Evolutionary conservation across 2,113 vertebrate species (phyloP), one percentile per base, ranked within the genome.

Genomic region (Elephas maximus): DNA sequence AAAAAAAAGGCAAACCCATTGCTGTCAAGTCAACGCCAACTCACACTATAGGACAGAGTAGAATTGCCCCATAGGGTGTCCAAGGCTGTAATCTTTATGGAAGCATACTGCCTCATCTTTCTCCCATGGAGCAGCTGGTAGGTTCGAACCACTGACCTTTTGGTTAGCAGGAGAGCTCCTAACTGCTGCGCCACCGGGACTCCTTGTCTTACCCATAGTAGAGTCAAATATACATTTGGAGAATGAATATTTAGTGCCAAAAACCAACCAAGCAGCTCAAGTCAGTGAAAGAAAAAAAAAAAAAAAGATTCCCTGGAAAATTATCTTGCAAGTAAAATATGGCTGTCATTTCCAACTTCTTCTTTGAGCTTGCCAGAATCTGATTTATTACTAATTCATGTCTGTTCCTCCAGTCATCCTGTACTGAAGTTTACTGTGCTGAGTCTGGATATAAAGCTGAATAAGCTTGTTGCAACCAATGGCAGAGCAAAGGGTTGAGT

Each of bases 301-400:
- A 44, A 74, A 41, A 24, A 30, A 53, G 67, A 57, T 76, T 63
- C 79, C 28, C 44, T 87, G 71, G 90, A 78, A 74, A 94, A 87
- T 65, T 28, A 77, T 85, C 63, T 82, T 73, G 79, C 41, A 85
- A 28, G 67, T 85, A 67, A 94, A 94, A 28, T 89, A 69, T 30
- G 62, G 15, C 53, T 93, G 60, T 51, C 33, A 11, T 91, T 60
- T 96, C 51, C 44, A 62, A 10, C 24, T 41, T 93, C 53, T 94
- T 69, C 41, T 83, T 77, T 83, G 83, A 91, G 71, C 37, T 88
- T 21, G 45, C 41, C 79, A 45, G 90, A 60, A 76, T 93, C 33
- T 23, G 41, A 60, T 53, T 95, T 90, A 28, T 77, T 76, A 51
- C 73, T 45, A 45, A 73, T 87, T 81, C 86, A 10, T 74, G 21